These are phyloP conservation scores for Amblyjoppa fuscipennis DNA, from an alignment of 2,888 invertebrate genomes.

Conservation along the genomic window DNA sequence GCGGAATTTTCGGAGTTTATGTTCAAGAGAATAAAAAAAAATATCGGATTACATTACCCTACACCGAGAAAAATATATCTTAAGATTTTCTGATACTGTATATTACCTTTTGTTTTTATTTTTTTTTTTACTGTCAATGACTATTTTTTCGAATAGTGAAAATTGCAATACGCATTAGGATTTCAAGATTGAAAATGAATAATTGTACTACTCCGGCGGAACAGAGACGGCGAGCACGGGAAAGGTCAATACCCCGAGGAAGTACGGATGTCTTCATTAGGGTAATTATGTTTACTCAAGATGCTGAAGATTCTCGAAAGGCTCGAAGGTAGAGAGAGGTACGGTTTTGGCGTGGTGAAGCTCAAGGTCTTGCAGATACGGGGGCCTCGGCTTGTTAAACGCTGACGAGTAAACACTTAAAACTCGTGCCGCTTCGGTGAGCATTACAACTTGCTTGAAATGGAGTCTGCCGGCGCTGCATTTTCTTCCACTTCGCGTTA, in stretches of 20 bases:
- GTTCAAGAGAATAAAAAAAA: neutral
- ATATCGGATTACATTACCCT: too few species aligned
- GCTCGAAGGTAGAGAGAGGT: conserved; percentile 11
- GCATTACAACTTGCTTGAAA: conserved; percentile 45
- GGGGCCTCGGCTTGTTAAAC: conserved; percentile 49
- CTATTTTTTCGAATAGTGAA: neutral
- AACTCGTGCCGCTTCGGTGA: conserved; percentile 59
- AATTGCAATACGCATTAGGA: neutral
- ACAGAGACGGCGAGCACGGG: neutral
- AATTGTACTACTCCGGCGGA: neutral
- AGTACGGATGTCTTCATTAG: conserved; percentile 57
- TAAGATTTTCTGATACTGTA: too few species aligned
- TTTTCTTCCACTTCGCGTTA: conserved; percentile 12
- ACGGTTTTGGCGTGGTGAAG: conserved; percentile 8
- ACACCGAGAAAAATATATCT: too few species aligned
- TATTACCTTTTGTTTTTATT: too few species aligned
- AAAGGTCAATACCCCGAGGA: conserved; percentile 44
- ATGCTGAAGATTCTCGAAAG: conserved; percentile 21
- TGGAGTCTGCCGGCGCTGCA: conserved; percentile 18
- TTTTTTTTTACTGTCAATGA: too few species aligned
- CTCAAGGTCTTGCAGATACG: neutral
- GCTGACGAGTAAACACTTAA: conserved; percentile 62
- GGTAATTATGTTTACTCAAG: conserved; percentile 52
- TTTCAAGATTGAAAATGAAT: neutral
- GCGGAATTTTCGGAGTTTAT: neutral